Evolutionary conservation across 2,113 vertebrate species (phyloP), one percentile per base, ranked within the genome.

Genomic region (Prunella fulvescens): DNA sequence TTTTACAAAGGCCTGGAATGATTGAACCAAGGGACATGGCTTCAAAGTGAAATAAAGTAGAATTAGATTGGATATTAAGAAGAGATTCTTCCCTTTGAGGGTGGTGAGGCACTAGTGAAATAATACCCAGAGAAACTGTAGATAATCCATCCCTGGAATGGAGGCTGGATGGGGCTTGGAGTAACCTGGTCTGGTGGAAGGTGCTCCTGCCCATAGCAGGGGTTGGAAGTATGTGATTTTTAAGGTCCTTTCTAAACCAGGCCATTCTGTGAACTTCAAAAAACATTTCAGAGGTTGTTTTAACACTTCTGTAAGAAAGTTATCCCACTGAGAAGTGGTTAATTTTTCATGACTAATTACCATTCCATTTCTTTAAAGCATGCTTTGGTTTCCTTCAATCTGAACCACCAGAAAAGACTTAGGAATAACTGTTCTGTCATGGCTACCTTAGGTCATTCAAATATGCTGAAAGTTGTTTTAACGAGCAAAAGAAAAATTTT

Each of bases 1-100:
- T 13, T 50, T 37, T 31, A 9, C 15, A 24, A 12, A 10, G 0
- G 0, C 3, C 19, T 54, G 19, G 8, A 47, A 18, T 61, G 47
- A 26, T 17, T 47, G 10, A 3, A 47, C 14, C 35, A n/a, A 9
- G 8, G 9, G 23, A 11, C 39, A 29, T 19, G 1, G 4, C 6
- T 60, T 53, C 19, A 47, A 17, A 35, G 10, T 31, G 17, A 61
- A 51, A 82, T 16, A 18, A 33, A 61, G 19, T 22, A 74, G n/a
- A 6, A 61, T 54, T 53, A n/a, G 16, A 20, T 20, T 40, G 8
- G 19, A 29, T n/a, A 45, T n/a, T 31, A 35, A 11, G n/a, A 54
- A 47, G 14, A 22, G 47, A 54, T 35, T 40, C 11, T 35, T 61
- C 7, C 6, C 19, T 42, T 4, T 48, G 45, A 61, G 17, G 4